Conservation (phyloP, 1,140 invertebrate species). For the Hylaeus anthracinus region DNA sequence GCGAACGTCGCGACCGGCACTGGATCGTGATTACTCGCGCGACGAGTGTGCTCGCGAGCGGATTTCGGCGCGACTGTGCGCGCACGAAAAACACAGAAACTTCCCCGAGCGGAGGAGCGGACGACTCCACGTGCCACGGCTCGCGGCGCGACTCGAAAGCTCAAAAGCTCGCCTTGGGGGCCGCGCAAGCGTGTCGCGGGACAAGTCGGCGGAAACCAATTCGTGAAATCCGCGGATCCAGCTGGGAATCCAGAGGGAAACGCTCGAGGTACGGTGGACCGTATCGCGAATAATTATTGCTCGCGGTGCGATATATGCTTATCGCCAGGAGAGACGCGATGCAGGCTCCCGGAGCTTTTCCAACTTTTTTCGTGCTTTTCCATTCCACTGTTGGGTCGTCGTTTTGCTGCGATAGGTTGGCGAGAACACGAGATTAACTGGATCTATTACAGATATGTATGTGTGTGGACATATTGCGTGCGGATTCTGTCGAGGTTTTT, state of each 20-base stretch:
- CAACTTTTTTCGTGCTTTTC: background rate
- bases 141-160: conserved; percentile 63
- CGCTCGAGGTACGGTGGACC: background rate
- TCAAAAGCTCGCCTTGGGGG: conserved; percentile 60
- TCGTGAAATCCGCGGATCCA: conserved; percentile 41
- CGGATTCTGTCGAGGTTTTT: too few species aligned
- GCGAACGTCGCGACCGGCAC: background rate
- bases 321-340: background rate
- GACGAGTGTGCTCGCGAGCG: background rate
- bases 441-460: too few species aligned
- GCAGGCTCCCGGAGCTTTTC: background rate
- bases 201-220: conserved; percentile 56
- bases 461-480: too few species aligned
- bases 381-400: too few species aligned
- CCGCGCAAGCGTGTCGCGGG: conserved; percentile 63
- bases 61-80: conserved; percentile 1
- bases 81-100: conserved; percentile 28
- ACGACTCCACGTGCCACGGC: conserved; percentile 65
- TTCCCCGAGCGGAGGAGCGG: conserved; percentile 29
- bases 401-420: too few species aligned
- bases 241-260: conserved; percentile 39
- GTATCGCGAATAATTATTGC: conserved; percentile 11
- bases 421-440: too few species aligned
- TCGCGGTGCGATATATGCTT: background rate
- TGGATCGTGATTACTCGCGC: background rate